phyloP scores from a whole-genome alignment of 1,140 invertebrate species.

The Pomacea maculata region DNA sequence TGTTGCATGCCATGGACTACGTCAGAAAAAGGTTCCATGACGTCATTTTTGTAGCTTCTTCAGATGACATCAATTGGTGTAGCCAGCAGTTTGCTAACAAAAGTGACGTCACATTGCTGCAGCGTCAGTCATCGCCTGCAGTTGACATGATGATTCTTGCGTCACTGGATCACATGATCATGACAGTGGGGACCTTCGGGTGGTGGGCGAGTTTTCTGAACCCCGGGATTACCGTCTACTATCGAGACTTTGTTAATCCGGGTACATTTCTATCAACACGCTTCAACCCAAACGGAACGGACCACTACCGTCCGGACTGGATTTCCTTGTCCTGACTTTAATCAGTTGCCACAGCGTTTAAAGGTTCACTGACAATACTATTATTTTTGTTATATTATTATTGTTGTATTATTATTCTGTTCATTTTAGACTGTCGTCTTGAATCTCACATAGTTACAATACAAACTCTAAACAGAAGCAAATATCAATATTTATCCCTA shows the following conservation, averaged over 20 bases:
- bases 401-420: too few species aligned
- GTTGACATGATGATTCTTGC: conserved; percentile 45
- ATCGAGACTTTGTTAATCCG: background rate
- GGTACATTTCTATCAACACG: too few species aligned
- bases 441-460: too few species aligned
- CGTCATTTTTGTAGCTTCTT: conserved; percentile 5
- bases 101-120: conserved; percentile 11
- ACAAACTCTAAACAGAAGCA: too few species aligned
- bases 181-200: conserved; percentile 44
- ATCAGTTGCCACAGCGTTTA: too few species aligned
- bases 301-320: too few species aligned
- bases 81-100: background rate
- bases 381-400: too few species aligned
- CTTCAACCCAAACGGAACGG: too few species aligned
- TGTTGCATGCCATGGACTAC: conserved; percentile 15
- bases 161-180: conserved; percentile 49
- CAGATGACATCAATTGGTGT: conserved; percentile 13
- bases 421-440: too few species aligned
- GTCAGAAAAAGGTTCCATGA: conserved; percentile 7
- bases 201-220: conserved; percentile 49
- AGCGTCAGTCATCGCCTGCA: conserved; percentile 17
- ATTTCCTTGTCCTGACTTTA: too few species aligned
- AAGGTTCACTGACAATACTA: too few species aligned
- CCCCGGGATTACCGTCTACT: conserved; percentile 43
- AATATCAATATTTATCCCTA: too few species aligned